Base-by-base conservation (phyloP, 2,113 vertebrate species). In the Cryptomyrus ogoouensis region DNA sequence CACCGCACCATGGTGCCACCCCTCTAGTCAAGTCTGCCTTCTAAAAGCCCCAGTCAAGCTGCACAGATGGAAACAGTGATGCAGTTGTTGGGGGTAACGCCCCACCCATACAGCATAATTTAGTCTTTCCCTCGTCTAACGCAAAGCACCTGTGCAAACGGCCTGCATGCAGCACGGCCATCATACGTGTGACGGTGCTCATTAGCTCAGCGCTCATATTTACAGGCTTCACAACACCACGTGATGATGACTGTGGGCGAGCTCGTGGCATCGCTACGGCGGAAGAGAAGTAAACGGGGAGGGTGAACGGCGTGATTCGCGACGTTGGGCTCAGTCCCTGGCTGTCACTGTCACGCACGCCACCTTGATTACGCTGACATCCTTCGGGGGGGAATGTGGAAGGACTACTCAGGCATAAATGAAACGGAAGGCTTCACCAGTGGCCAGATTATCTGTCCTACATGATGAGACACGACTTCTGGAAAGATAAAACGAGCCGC, bases 401-500 rank as follows among this genome's bases (percentile, higher is more conserved):
- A 87, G 85, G 85, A 87, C 46, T 84, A 84, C 15, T 39, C 15
- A 19, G 46, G 88, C 46, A 70, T 74, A 77, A 74, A 13, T 46
- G 62, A 46, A 80, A 80, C 13, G 31, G 88, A 15, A 19, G 88
- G 46, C 46, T 80, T 52, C 49, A 42, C 70, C 21, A 42, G 47
- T 83, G 66, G 70, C 47, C 44, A 50, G 66, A 52, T 47, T 35
- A 50, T 50, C 46, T 70, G 88, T 89, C 88, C 50, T 21, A 58
- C 87, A 88, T 58, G 87, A 88, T 83, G 88, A 77, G 66, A 89
- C 66, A 39, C 6, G 88, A 52, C 70, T 83, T 44, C n/a, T 49
- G 70, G 88, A 89, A 42, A 74, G 70, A 89, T 83, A 21, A 80
- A 74, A 44, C 21, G 49, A 74, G 21, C n/a, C 27, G 5, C 88